Conservation (phyloP, 2,113 vertebrate genomes). For the Eptatretus burgeri region DNA sequence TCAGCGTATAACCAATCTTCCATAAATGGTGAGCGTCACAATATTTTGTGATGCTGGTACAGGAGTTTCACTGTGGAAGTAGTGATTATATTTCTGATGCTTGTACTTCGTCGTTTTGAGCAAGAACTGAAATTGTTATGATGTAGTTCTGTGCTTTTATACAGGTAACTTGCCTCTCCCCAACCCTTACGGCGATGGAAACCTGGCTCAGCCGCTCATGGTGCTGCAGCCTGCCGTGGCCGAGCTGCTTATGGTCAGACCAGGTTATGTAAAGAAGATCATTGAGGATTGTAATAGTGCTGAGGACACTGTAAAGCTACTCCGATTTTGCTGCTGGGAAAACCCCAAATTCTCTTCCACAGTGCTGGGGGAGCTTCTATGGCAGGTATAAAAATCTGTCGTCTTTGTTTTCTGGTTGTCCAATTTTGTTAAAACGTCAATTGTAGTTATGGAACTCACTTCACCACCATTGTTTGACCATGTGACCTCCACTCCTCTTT, state of each 20-base stretch:
- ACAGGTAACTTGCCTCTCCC: constrained; percentile 77
- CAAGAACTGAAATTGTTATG: not conserved
- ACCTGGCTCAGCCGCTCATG: constrained; percentile 79
- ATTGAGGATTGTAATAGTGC: constrained; percentile 98
- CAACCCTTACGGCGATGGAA: constrained; percentile 84
- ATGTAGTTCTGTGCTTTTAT: constrained; percentile 1
- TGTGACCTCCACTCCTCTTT: not conserved
- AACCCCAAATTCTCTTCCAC: constrained; percentile 97
- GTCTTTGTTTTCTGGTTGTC: not conserved
- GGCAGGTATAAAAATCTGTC: constrained; percentile 40
- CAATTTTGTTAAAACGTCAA: not conserved
- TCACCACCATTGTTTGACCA: not conserved
- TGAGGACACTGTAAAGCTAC: constrained; percentile 83
- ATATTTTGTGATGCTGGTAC: not conserved
- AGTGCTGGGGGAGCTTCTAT: constrained; percentile 88
- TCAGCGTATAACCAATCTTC: constrained; percentile 89
- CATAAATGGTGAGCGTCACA: constrained; percentile 43
- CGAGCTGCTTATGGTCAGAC: constrained; percentile 88
- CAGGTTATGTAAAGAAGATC: constrained; percentile 98
- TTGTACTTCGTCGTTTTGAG: not conserved
- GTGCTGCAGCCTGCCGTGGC: constrained; percentile 81
- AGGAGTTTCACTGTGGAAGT: not conserved
- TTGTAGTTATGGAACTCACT: not conserved
- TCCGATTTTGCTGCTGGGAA: constrained; percentile 98
- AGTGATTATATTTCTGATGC: not conserved